Evolutionary conservation across 2,113 vertebrate genomes (phyloP), one percentile per base, ranked within the genome.

Genomic region (Malaclemys terrapin): DNA sequence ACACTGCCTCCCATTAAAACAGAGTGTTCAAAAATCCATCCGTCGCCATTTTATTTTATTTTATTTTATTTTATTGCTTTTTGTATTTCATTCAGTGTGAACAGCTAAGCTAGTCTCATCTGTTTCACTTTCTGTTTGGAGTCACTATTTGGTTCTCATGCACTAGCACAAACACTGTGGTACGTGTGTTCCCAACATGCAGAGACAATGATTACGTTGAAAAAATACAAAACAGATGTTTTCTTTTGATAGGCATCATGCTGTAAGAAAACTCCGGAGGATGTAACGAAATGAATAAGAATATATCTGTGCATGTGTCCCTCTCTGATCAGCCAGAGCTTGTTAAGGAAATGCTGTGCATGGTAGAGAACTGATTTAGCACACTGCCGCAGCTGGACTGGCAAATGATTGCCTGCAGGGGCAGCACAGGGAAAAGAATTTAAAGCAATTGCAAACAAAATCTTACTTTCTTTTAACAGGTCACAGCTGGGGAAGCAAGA

Each of bases 151-250:
- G 87, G 27, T 53, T 93, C 38, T 84, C 80, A 35, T 0, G 1
- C 47, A 87, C 31, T 35, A 90, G 59, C 13, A 80, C 2, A 1
- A 31, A 50, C 0, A 0, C 90, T 3, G 2, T 1, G 0, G 0
- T 75, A n/a, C 92, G 93, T 87, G 79, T 38, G 4, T 95, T 96
- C 91, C 84, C 57, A 92, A 82, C 45, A 57, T 81, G 50, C 0
- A 0, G 82, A 93, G 53, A 76, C 94, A 83, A 25, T 1, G 0
- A 52, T 90, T 89, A 83, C 84, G 80, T 91, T 94, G 79, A 91
- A 92, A 93, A 89, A 7, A 97, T 96, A 96, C 84, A 92, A 98
- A 97, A 88, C 94, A 95, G 93, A 97, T 97, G 89, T 95, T 97
- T 97, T 95, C 84, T 94, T 97, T 93, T 97, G 95, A 97, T 96